Evolutionary conservation across 2,888 invertebrate genomes (phyloP), one percentile per base, ranked within the genome.

Genomic region (Cinara cedri): DNA sequence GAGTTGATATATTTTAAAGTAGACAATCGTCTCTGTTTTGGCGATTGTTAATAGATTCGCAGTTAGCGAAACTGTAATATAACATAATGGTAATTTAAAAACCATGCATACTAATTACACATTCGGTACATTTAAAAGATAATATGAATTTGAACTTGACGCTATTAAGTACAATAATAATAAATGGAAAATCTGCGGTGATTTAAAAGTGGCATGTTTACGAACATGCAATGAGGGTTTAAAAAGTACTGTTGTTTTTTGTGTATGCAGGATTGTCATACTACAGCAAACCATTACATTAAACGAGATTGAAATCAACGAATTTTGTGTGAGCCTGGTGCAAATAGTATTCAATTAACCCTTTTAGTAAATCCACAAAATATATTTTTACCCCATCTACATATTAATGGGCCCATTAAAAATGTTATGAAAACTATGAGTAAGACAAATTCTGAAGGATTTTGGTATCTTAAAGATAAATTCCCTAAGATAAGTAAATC

Each of bases 371-470:
- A 57, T 57, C 26, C 57, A 26, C 11, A 57, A 57, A 1, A 34
- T 34, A 34, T 34, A 34, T 34, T 34, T 34, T 34, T 34, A 34
- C 34, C 34, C 6, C 34, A 3, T 24, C 81, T 84, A 11, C 83
- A 84, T 74, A 83, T 85, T 21, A 84, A 85, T 85, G 21, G 82
- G 82, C 34, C 72, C 84, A 3, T 83, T 84, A 81, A 84, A 84
- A 81, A 83, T 60, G 83, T 83, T 68, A 82, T 83, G 1, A 83
- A 83, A 72, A 76, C 72, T 13, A 68, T 83, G 80, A 81, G 55
- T 74, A 14, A 16, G 11, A n/a, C 11, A 51, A 51, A 14, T 14
- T 14, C 11, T 51, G 51, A 16, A 16, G 51, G 82, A 81, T 83
- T 83, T 65, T 78, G 57, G 60, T 83, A 83, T 65, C 75, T 83